Conservation (phyloP, 2,888 invertebrate species). For the Phasia obesa region DNA sequence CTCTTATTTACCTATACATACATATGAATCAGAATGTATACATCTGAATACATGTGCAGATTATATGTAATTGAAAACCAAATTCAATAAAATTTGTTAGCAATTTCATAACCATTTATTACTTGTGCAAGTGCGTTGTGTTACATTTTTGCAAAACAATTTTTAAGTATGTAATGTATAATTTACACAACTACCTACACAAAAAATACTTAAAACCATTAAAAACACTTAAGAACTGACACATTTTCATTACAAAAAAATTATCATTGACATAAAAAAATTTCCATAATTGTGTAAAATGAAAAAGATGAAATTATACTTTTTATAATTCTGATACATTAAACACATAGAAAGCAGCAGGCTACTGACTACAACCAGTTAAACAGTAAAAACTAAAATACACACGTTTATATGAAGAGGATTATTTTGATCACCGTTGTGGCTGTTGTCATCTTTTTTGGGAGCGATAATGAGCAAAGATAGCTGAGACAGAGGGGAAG, state of each 20-base stretch:
- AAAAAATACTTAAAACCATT: not conserved
- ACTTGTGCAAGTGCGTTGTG: not conserved
- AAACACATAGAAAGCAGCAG: too few relatives aligned
- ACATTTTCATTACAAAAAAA: conserved; percentile 68
- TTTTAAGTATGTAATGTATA: conserved; percentile 2
- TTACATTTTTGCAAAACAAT: too few relatives aligned
- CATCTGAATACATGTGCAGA: not conserved
- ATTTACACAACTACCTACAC: not conserved
- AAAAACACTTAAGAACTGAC: conserved; percentile 35
- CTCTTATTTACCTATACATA: not conserved
- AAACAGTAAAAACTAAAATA: too few relatives aligned
- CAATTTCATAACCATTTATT: conserved; percentile 10
- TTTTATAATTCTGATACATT: not conserved
- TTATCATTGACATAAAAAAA: conserved; percentile 63
- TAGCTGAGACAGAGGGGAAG: too few relatives aligned
- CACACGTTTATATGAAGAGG: too few relatives aligned
- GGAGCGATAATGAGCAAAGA: too few relatives aligned
- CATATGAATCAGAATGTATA: not conserved
- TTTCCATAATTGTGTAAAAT: conserved; percentile 30
- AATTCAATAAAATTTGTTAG: conserved; percentile 38
- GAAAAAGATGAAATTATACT: conserved; percentile 22
- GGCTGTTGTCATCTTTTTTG: too few relatives aligned
- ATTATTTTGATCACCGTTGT: too few relatives aligned
- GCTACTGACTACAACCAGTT: too few relatives aligned
- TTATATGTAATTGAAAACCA: conserved; percentile 34